phyloP scores from a whole-genome alignment of 92 coral and sea anemone species.

The Meandrina meandrites region DNA sequence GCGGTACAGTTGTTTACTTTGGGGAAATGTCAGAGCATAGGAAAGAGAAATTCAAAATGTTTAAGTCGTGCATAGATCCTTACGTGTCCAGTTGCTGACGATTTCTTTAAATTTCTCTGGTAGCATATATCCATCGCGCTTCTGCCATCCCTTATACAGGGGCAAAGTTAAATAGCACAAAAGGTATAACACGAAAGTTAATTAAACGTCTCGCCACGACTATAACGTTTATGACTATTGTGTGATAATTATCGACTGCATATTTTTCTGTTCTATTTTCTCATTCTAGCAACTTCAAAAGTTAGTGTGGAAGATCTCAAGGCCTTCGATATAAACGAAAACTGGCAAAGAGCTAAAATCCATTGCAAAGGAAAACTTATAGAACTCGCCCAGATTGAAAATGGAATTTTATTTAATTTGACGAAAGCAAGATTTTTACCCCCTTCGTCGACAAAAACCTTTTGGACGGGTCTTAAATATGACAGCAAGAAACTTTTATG shows the following conservation, averaged over 20 bases:
- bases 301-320: background rate
- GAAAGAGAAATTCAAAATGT: too few species aligned
- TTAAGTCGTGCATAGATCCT: too few species aligned
- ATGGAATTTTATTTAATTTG: background rate
- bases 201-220: background rate
- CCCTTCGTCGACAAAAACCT: background rate
- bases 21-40: too few species aligned
- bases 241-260: background rate
- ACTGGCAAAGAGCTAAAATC: background rate
- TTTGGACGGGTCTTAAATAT: conserved; percentile 12
- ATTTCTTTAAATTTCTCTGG: too few species aligned
- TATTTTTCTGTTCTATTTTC: background rate
- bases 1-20: too few species aligned
- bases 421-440: background rate
- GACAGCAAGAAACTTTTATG: conserved; percentile 2
- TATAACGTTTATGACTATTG: background rate
- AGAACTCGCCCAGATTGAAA: background rate
- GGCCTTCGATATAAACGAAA: background rate
- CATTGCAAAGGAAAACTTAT: background rate
- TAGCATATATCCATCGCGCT: too few species aligned
- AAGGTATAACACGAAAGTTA: too few species aligned
- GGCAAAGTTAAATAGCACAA: too few species aligned
- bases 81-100: too few species aligned
- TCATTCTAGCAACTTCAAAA: background rate
- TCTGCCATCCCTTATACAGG: too few species aligned